These are phyloP conservation scores for Meandrusa payeni DNA, from an alignment of 2,888 invertebrate species.

Conservation along the genomic window DNA sequence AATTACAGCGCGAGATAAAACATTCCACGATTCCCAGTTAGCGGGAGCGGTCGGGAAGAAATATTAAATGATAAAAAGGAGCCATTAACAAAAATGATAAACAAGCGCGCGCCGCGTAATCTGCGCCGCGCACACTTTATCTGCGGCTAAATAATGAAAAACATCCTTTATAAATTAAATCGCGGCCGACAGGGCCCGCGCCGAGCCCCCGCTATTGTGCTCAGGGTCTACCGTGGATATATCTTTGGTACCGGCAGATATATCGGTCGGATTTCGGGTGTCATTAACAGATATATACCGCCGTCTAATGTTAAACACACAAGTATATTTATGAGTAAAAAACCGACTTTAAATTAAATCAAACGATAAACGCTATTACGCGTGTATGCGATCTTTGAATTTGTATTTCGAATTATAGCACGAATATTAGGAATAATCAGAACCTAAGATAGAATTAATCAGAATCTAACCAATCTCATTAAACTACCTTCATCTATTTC, in stretches of 20 bases:
- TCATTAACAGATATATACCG: constrained; percentile 1
- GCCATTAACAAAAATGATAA: constrained; percentile 30
- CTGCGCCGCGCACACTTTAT: constrained; percentile 34
- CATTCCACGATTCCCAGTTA: constrained; percentile 19
- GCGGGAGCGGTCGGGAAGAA: constrained; percentile 21
- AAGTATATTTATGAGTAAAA: no score
- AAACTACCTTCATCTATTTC: no score
- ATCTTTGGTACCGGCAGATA: neutral
- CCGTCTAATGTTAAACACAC: no score
- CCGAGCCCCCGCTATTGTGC: neutral
- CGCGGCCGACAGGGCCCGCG: constrained; percentile 28
- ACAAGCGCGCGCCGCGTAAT: constrained; percentile 31
- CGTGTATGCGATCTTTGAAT: no score
- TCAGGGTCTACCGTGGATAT: neutral
- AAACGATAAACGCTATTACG: no score
- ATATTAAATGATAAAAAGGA: constrained; percentile 26
- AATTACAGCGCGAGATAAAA: constrained; percentile 18
- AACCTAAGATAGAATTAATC: no score
- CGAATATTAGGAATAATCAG: no score
- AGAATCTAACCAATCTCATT: no score
- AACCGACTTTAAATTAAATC: no score
- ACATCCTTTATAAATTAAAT: constrained; percentile 51
- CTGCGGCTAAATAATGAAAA: constrained; percentile 49
- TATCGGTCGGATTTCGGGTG: neutral
- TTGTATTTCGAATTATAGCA: no score